Base-by-base conservation (phyloP, 2,888 invertebrate genomes). In the Plebejus melissa region DNA sequence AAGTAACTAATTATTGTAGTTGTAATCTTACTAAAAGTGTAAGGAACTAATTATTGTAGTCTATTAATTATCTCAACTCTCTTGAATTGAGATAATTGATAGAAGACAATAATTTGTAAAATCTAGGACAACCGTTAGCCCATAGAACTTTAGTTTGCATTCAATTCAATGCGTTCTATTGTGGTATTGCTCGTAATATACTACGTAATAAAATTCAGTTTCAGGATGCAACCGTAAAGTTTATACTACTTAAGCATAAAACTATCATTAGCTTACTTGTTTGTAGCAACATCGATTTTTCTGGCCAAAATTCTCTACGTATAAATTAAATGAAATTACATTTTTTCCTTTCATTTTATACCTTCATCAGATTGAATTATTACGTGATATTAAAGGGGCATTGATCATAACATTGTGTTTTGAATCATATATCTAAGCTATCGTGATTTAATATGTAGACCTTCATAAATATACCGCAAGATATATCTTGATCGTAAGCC, bases 361-460 rank as follows among this genome's bases (percentile, higher is more conserved):
- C 65, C 65, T 65, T 65, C 5, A 36, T 65, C 36, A 36, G 11
- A 65, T 36, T 65, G 32, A 36, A 65, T 32, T 65, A 65, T 65
- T 65, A 16, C 32, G 4, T 65, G 32, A 65, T 65, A 65, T 65
- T 65, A 65, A 65, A 36, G 65, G 65, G 65, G 13, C 32, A 65
- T 65, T 32, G 65, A 65, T 65, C 65, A 36, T 65, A 65, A 65
- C 65, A 60, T 60, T 60, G 36, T 65, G 32, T 32, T 65, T 65
- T 28, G 60, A 65, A 5, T 32, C 32, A 65, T 65, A 36, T 36
- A 60, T 60, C 60, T 74, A 54, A 32, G 50, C 5, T 58, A 72
- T 22, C 22, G 13, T 50, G 32, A 60, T 60, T 60, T 60, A 60
- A 60, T 60, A 60, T 60, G 60, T 28, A 60, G 60, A 60, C 60